Evolutionary conservation across 2,113 vertebrate genomes (phyloP), one percentile per base, ranked within the genome.

Genomic region (Vidua macroura): DNA sequence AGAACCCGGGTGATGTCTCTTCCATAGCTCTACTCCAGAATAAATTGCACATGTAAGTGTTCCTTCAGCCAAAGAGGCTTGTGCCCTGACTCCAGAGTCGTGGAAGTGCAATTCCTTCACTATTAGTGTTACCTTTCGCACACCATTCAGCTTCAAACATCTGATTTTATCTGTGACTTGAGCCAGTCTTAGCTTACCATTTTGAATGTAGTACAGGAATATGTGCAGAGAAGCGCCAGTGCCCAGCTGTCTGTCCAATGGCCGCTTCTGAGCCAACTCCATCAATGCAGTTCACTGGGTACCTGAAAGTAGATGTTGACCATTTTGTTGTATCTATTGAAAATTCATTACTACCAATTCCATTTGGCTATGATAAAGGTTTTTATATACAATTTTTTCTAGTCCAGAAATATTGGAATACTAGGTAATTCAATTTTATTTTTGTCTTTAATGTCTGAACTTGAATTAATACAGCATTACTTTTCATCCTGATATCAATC

Each of bases 401-500:
- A 81, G 82, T 92, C 68, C 64, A 88, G 68, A 94, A 94, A 90
- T 96, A 92, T 83, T 93, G 86, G 68, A 93, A 88, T 81, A 78
- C 68, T 83, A 22, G 77, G 43, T 92, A 93, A 92, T 90, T 94
- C 60, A 80, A 74, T 86, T 96, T 94, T 91, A 91, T 83, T 92
- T 96, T 94, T 95, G 73, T 94, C 93, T 97, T 95, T 96, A 94
- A 88, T 93, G 82, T 95, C 92, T 58, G 53, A 79, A 59, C 31
- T 24, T 86, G 64, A 91, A 69, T 83, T 89, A 72, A 92, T 79
- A 88, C 55, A 74, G 66, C 59, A 70, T 49, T 89, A 91, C 66
- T 89, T 93, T 80, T 91, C 72, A 95, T 85, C n/a, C 62, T 75
- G 64, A 59, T 83, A 74, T 39, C 58, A 68, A 72, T 90, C 63